A percentile compares a stretch with the other conserved stretches of the same genome.
Conservation (phyloP, 1,140 invertebrate genomes). For the Bilobella aurantiaca region DNA sequence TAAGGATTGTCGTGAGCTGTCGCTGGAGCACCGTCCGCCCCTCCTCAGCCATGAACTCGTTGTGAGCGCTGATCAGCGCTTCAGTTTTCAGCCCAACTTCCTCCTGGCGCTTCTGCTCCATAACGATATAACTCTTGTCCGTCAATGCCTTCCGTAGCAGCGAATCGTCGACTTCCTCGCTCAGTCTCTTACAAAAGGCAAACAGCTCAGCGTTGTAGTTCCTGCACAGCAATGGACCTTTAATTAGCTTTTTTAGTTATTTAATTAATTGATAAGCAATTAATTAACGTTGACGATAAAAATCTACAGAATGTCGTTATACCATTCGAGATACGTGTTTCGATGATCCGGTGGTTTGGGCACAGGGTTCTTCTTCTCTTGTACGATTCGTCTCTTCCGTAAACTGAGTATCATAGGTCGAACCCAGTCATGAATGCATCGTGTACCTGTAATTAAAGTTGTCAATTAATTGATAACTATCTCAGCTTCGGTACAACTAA, state of each 20-base stretch:
- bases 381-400: background rate
- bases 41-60: slow-evolving; percentile 53
- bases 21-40: slow-evolving; percentile 52
- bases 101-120: slow-evolving; percentile 55
- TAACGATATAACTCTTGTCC: slow-evolving; percentile 63
- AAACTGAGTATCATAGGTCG: background rate
- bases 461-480: too few relatives aligned
- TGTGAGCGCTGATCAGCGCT: slow-evolving; percentile 52
- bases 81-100: slow-evolving; percentile 56
- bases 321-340: slow-evolving; percentile 59
- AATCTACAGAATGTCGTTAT: slow-evolving; percentile 2
- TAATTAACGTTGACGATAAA: background rate
- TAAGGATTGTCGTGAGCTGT: slow-evolving; percentile 51
- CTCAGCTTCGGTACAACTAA: too few relatives aligned
- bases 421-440: background rate
- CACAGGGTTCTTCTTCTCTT: slow-evolving; percentile 31
- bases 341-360: slow-evolving; percentile 41
- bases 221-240: too few relatives aligned
- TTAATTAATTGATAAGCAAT: slow-evolving; percentile 4
- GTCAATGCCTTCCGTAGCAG: slow-evolving; percentile 65
- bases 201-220: slow-evolving; percentile 79
- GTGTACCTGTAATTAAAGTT: too few relatives aligned
- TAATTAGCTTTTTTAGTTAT: too few relatives aligned
- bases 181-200: slow-evolving; percentile 72
- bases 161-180: slow-evolving; percentile 65